phyloP scores from a whole-genome alignment of 1,140 invertebrate species.

The Drosophila chauvacae region DNA sequence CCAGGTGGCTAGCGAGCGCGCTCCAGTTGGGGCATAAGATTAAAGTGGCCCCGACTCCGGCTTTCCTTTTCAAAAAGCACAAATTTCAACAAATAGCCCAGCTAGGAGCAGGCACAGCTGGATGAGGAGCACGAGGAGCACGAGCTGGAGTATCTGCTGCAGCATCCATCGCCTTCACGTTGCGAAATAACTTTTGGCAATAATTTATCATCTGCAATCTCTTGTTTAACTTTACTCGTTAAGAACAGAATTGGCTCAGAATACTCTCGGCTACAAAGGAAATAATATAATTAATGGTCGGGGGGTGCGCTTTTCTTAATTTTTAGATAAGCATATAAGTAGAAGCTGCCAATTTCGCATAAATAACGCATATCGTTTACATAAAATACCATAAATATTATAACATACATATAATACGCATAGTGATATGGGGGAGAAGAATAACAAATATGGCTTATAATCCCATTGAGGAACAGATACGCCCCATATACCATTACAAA shows the following conservation, averaged over 20 bases:
- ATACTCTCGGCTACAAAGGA: slow-evolving; percentile 4
- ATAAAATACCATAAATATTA: not conserved
- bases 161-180: slow-evolving; percentile 12
- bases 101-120: not conserved
- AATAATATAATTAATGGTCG: slow-evolving; percentile 14
- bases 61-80: slow-evolving; percentile 12
- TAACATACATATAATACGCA: not conserved
- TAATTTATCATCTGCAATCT: slow-evolving; percentile 24
- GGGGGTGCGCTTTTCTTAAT: not conserved
- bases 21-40: slow-evolving; percentile 16
- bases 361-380: not conserved
- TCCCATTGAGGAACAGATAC: not conserved
- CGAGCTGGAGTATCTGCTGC: slow-evolving; percentile 1
- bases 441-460: not conserved
- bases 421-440: no score
- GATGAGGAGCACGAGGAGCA: not conserved
- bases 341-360: not conserved
- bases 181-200: slow-evolving; percentile 21
- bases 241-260: slow-evolving; percentile 16
- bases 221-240: slow-evolving; percentile 22
- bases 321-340: slow-evolving; percentile 7
- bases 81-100: slow-evolving; percentile 20
- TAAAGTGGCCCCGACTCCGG: slow-evolving; percentile 15
- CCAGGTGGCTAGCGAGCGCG: slow-evolving; percentile 13
- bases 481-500: not conserved